Evolutionary conservation across 1,140 invertebrate species (phyloP), one percentile per base, ranked within the genome.

Genomic region (Zaprionus camerounensis): DNA sequence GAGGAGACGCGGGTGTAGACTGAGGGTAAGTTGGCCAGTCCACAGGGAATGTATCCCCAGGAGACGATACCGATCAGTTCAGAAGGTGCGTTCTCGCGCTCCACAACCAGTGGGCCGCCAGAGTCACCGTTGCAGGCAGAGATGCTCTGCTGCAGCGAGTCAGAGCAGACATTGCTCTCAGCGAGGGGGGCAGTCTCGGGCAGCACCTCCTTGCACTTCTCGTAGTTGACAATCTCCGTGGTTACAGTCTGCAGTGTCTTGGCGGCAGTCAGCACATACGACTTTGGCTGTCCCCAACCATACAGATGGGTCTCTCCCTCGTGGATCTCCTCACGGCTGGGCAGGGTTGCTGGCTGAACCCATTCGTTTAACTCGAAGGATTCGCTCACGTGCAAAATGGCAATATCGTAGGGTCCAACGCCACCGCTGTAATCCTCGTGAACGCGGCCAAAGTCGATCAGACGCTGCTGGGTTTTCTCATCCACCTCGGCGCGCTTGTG

Each of bases 21-120:
- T 0, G 96, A 96, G 1, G 96, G 96, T 1, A 94, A 92, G 17
- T 94, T 94, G 76, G 90, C 92, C 22, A 91, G 77, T 3, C 96
- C 95, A 78, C 96, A 96, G 72, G 96, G 96, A 46, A 95, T 93
- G 34, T 95, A 92, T 13, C 96, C 96, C 95, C 96, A 97, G 2
- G 96, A 97, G 0, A 96, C 96, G n/a, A 97, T 92, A 22, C 96
- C 96, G 66, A 97, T 82, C 24, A 92, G 53, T 70, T 83, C 74
- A 15, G 90, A 82, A 53, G 82, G 49, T 20, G 76, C 64, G 15
- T 92, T 80, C 2, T 51, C 5, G n/a, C 3, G n/a, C 65, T 91
- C 81, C 56, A 94, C 91, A 22, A 94, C 93, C 36, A 96, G 81
- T 17, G 95, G 95, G 63, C 95, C 95, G 55, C 96, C 95, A 31